Conservation (phyloP, 1,140 invertebrate species). For the Nephila pilipes region DNA sequence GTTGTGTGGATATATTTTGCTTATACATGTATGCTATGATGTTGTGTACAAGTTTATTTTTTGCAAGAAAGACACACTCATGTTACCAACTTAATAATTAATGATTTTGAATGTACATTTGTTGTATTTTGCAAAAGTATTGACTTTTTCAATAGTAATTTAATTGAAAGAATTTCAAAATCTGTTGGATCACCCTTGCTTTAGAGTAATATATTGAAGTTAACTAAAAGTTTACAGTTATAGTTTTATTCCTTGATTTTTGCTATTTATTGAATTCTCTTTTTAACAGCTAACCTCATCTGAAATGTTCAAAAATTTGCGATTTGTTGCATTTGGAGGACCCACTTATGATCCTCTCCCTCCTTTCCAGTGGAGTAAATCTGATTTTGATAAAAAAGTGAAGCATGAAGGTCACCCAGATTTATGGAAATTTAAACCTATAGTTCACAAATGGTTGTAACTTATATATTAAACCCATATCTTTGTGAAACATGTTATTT, state of each 20-base stretch:
- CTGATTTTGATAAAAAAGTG: slow-evolving; percentile 84
- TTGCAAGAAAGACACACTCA: too few relatives aligned
- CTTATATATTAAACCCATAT: background rate
- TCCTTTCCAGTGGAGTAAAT: slow-evolving; percentile 89
- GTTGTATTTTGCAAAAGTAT: too few relatives aligned
- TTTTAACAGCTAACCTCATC: slow-evolving; percentile 81
- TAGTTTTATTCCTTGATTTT: background rate
- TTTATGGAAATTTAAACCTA: slow-evolving; percentile 86
- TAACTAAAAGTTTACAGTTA: too few relatives aligned
- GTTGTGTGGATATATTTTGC: too few relatives aligned
- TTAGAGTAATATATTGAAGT: too few relatives aligned
- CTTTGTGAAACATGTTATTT: background rate
- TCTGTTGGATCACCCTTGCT: too few relatives aligned
- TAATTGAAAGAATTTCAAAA: too few relatives aligned
- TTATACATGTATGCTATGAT: too few relatives aligned
- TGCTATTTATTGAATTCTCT: background rate
- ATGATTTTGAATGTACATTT: too few relatives aligned
- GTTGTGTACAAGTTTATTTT: too few relatives aligned
- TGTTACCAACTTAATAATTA: too few relatives aligned
- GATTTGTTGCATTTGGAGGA: slow-evolving; percentile 85
- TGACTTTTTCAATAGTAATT: too few relatives aligned
- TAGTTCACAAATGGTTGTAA: slow-evolving; percentile 82
- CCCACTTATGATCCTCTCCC: slow-evolving; percentile 85
- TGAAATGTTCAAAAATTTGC: slow-evolving; percentile 81
- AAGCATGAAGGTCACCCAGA: slow-evolving; percentile 90